Conservation (phyloP, 2,797 vertebrate species). For the Florisuga fusca region DNA sequence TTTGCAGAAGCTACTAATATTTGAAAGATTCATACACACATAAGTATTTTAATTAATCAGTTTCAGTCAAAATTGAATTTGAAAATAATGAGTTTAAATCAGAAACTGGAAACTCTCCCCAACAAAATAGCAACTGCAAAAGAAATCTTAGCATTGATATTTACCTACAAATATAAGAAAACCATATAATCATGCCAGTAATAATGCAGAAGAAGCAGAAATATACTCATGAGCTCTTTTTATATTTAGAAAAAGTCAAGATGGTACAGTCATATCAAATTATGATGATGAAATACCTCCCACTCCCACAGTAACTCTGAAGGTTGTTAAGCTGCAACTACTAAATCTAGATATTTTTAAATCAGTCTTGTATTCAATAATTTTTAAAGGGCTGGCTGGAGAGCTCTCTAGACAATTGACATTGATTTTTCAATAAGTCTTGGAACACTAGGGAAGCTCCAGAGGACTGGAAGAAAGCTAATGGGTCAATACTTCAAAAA, state of each 20-base stretch:
- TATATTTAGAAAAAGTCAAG: not conserved
- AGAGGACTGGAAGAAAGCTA: conserved; percentile 10
- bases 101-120: not conserved
- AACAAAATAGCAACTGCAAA: not conserved
- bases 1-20: not conserved
- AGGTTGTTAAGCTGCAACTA: not conserved
- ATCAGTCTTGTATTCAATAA: conserved; percentile 16
- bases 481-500: conserved; percentile 26
- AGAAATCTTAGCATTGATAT: not conserved
- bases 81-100: not conserved
- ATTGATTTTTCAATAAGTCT: conserved; percentile 61
- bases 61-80: not conserved
- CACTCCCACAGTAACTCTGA: not conserved
- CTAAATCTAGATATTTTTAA: conserved; percentile 14
- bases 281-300: not conserved
- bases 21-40: not conserved
- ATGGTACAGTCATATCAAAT: not conserved
- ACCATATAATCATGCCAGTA: not conserved
- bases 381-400: not conserved
- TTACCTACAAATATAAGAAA: not conserved
- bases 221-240: not conserved
- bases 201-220: not conserved
- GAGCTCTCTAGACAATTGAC: conserved; percentile 23
- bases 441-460: conserved; percentile 16
- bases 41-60: not conserved